Base-by-base conservation (phyloP, 2,113 vertebrate species). In the Recurvirostra avosetta region DNA sequence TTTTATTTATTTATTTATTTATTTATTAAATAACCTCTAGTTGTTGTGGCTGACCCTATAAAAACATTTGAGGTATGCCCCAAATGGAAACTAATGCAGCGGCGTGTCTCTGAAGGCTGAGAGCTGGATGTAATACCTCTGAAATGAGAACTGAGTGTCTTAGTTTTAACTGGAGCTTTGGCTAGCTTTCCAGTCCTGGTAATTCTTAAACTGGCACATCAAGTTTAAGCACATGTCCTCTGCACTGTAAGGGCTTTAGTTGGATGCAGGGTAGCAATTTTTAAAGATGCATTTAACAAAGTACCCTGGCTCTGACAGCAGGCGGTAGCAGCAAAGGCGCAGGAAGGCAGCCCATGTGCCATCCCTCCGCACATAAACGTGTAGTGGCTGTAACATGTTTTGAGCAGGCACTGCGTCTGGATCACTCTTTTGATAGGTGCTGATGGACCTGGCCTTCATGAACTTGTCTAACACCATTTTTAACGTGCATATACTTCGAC, bases 291-390 rank as follows among this genome's bases (percentile, higher is more conserved):
- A 0, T 85, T 72, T 47, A 40, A 29, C 7, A 3, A 11, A 80
- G 19, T 22, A 1, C 40, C 4, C 45, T 45, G 45, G 27, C 47
- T 22, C 32, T 53, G 47, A 6, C 25, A 40, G 80, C 3, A 0
- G 50, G n/a, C 4, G 0, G 74, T 4, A 18, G 47, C 55, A 50
- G 55, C 29, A 10, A 3, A 12, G 67, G 73, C 0, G 0, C 2
- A 2, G 80, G 45, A 30, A 55, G 56, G 81, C 70, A 43, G 27
- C 25, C n/a, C 1, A 0, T 6, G 2, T 2, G 0, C 43, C 7
- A 3, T 36, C 45, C 43, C 29, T 66, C 65, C 3, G 41, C 8
- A 0, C 0, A 0, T 53, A 6, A 16, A 4, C 8, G 2, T 1
- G 0, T 0, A 0, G 36, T 20, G 68, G 5, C 59, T 47, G 32